Evolutionary conservation across 1,140 invertebrate species (phyloP).

Genomic region (Sminthurinus signatus): DNA sequence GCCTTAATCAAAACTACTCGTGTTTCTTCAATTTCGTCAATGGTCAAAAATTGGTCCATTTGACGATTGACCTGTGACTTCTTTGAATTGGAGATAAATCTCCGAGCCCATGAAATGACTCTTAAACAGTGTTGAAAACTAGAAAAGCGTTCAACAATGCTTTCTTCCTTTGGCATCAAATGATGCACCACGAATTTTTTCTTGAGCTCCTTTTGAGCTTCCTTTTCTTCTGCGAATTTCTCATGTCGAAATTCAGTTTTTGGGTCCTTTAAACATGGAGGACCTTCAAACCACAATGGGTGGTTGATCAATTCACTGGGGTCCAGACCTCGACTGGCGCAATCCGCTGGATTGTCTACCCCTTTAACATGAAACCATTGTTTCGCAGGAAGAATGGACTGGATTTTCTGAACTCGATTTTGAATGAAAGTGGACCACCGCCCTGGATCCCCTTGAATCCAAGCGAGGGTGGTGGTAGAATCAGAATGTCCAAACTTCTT

Average conservation of each 20-base stretch:
- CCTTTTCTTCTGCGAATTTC: not conserved
- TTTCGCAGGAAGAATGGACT: not conserved
- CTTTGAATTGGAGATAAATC: not conserved
- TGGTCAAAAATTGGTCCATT: not conserved
- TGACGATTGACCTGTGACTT: not conserved
- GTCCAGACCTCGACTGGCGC: not conserved
- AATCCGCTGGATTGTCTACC: conserved; percentile 14
- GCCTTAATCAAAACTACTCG: not conserved
- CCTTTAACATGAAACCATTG: conserved; percentile 23
- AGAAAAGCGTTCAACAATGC: not conserved
- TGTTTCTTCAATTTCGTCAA: not conserved
- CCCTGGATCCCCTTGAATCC: conserved; percentile 1
- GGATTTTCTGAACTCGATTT: conserved; percentile 17
- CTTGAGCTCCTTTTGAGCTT: no score
- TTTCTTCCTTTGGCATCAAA: not conserved
- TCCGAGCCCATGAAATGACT: not conserved
- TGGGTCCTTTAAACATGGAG: not conserved
- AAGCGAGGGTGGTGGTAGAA: conserved; percentile 10
- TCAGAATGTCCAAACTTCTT: conserved; percentile 7
- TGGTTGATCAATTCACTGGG: not conserved
- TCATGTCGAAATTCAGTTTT: not conserved
- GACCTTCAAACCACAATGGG: not conserved
- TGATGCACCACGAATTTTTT: not conserved
- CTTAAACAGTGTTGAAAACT: not conserved
- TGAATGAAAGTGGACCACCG: conserved; percentile 12